Evolutionary conservation across 2,797 vertebrate genomes (phyloP).

Genomic region (Geotrypetes seraphini): DNA sequence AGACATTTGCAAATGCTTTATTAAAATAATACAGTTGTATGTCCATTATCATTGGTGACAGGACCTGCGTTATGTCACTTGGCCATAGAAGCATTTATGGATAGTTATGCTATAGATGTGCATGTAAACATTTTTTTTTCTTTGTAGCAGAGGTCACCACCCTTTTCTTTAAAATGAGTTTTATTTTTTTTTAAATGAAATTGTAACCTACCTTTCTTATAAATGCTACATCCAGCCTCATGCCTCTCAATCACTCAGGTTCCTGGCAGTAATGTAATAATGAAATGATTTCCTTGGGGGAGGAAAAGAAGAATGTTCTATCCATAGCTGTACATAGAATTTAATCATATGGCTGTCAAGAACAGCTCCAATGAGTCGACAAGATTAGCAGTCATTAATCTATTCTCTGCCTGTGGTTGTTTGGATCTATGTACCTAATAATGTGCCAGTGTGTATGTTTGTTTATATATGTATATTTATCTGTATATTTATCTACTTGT

Average conservation of each 20-base stretch:
- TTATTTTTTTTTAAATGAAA: too few species aligned
- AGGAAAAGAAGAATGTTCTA: not conserved
- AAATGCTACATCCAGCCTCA: too few species aligned
- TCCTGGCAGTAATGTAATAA: not conserved
- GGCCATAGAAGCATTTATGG: too few species aligned
- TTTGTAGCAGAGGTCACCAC: not conserved
- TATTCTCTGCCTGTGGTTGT: fast-evolving
- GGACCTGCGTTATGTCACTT: too few species aligned
- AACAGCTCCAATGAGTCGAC: not conserved
- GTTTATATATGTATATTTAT: too few species aligned
- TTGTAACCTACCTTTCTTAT: too few species aligned
- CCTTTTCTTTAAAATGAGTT: not conserved
- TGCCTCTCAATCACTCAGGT: too few species aligned
- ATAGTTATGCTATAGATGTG: not conserved
- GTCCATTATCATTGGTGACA: too few species aligned
- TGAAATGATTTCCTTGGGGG: fast-evolving
- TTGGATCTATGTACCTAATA: not conserved
- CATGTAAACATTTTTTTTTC: not conserved
- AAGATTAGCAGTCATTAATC: not conserved
- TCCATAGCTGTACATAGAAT: not conserved
- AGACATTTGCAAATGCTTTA: too few species aligned
- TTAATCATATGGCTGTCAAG: not conserved
- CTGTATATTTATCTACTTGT: too few species aligned
- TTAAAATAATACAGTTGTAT: too few species aligned
- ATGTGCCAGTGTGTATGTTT: too few species aligned